A percentile compares a stretch with the other conserved stretches of the same genome.
Conservation (phyloP, 2,797 vertebrate species). For the Xerus rutilus region DNA sequence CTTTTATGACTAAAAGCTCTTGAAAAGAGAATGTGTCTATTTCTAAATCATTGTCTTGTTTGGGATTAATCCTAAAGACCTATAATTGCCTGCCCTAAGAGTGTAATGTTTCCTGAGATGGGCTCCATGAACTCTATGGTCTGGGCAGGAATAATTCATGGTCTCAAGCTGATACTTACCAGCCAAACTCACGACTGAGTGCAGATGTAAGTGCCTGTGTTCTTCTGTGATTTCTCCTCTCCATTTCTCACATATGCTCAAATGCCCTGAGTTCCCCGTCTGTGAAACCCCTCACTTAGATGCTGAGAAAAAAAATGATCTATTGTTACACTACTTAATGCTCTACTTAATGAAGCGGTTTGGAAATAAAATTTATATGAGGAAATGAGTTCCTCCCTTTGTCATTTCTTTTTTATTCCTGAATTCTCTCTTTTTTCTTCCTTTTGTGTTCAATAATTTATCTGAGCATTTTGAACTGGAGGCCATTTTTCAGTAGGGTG, state of each 20-base stretch:
- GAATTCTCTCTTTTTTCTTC: slow-evolving; percentile 73
- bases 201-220: slow-evolving; percentile 70
- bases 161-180: slow-evolving; percentile 78
- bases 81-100: slow-evolving; percentile 71
- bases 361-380: slow-evolving; percentile 83
- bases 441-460: slow-evolving; percentile 86
- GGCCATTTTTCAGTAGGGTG: slow-evolving; percentile 83
- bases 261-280: slow-evolving; percentile 76
- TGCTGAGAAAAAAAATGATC: slow-evolving; percentile 77
- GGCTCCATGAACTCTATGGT: slow-evolving; percentile 67
- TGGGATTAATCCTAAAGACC: slow-evolving; percentile 77
- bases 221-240: slow-evolving; percentile 71
- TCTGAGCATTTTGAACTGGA: slow-evolving; percentile 80
- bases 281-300: slow-evolving; percentile 74
- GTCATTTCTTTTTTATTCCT: slow-evolving; percentile 79
- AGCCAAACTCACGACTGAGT: slow-evolving; percentile 80
- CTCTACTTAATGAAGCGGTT: slow-evolving; percentile 70
- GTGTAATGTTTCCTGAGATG: slow-evolving; percentile 75
- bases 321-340: slow-evolving; percentile 67
- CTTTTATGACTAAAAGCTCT: slow-evolving; percentile 80
- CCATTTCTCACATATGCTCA: slow-evolving; percentile 59
- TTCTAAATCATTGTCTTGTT: slow-evolving; percentile 76
- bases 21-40: slow-evolving; percentile 75
- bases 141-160: slow-evolving; percentile 81
- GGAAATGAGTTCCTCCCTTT: slow-evolving; percentile 78